A percentile compares a stretch with the other conserved stretches of the same genome.
Conservation (phyloP, 1,140 invertebrate species). For the Arctopsyche grandis region DNA sequence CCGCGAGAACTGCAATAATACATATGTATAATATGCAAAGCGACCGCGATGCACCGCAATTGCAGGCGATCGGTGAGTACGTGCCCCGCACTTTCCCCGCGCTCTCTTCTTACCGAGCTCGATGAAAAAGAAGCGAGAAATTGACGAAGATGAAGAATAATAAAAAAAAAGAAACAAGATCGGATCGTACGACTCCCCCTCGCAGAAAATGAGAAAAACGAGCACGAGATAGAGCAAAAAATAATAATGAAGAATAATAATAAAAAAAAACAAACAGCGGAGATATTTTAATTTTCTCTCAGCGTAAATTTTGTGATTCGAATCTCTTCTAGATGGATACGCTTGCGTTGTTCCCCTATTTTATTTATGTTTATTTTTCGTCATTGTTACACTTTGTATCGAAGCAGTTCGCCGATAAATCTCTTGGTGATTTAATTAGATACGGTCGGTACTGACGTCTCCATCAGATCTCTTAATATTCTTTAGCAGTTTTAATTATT, state of each 20-base stretch:
- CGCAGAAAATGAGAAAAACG: conserved; percentile 13
- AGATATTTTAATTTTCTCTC: conserved; percentile 5
- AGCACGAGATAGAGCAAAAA: no score
- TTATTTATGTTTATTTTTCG: background rate
- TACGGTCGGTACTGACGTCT: background rate
- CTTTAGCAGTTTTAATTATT: background rate
- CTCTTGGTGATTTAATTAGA: background rate
- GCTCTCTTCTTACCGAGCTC: background rate
- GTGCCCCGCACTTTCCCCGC: conserved; percentile 8
- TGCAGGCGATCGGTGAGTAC: conserved; percentile 1
- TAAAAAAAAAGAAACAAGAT: conserved; percentile 2
- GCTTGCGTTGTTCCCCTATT: background rate
- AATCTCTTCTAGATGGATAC: conserved; percentile 10
- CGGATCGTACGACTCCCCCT: no score
- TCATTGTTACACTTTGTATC: background rate
- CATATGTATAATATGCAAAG: conserved; percentile 1
- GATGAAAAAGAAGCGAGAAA: background rate
- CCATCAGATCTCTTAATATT: background rate
- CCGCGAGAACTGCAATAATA: background rate
- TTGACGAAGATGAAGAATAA: background rate
- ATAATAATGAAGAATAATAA: background rate
- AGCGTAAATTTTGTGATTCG: background rate
- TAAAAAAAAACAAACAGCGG: background rate
- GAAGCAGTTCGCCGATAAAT: background rate
- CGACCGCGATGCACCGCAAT: background rate